Percentiles rank a stretch among this genome's conserved stretches.
phyloP scores from a whole-genome alignment of 2,113 vertebrate species.

The Gnathonemus echidnorhynchus region DNA sequence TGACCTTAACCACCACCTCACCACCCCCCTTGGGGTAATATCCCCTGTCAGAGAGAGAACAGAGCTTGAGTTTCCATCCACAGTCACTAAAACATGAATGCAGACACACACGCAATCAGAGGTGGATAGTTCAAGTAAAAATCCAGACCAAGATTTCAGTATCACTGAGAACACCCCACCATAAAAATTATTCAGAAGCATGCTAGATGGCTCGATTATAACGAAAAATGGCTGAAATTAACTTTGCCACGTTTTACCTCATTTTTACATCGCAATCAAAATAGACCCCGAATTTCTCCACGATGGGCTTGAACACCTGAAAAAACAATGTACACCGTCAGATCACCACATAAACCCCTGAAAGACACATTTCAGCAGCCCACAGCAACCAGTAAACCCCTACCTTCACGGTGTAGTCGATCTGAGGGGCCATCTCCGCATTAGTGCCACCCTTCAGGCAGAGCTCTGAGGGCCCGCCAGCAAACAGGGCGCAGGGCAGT shows the following conservation, averaged over 20 bases:
- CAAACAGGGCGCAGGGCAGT: slow-evolving; percentile 82
- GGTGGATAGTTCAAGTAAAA: not conserved
- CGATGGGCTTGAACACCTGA: slow-evolving; percentile 89
- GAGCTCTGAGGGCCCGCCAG: slow-evolving; percentile 74
- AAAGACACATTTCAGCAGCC: not conserved
- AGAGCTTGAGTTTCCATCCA: not conserved
- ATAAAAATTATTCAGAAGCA: not conserved
- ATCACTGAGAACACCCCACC: not conserved
- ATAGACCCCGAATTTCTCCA: slow-evolving; percentile 80
- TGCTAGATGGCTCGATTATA: too few species aligned
- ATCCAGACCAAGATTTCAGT: not conserved
- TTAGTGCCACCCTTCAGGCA: slow-evolving; percentile 89
- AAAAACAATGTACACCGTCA: slow-evolving; percentile 25
- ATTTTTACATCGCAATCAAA: slow-evolving; percentile 85
- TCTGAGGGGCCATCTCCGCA: slow-evolving; percentile 95
- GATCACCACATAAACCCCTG: not conserved
- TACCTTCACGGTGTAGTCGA: slow-evolving; percentile 87
- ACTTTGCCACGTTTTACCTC: slow-evolving; percentile 64
- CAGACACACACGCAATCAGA: not conserved
- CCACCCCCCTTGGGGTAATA: slow-evolving; percentile 95
- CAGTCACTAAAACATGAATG: not conserved
- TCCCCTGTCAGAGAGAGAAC: slow-evolving; percentile 63
- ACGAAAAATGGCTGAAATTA: not conserved
- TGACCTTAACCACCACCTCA: slow-evolving; percentile 72
- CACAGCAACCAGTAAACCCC: not conserved